Base-by-base conservation (phyloP, 2,113 vertebrate species). In the Alectura lathami region DNA sequence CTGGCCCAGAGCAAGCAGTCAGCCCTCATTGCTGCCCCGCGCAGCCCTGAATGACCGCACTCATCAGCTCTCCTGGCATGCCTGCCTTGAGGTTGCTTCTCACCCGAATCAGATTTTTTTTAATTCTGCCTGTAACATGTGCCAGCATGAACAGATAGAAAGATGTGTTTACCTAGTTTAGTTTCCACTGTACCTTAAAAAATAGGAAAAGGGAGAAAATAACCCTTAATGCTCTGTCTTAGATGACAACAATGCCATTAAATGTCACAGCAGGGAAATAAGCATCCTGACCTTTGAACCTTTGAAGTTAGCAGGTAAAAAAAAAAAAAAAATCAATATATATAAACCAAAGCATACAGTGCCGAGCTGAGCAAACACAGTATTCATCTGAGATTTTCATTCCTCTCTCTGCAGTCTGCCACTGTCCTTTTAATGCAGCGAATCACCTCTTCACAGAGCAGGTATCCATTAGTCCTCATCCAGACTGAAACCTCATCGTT, bases 21-120 rank as follows among this genome's bases (percentile, higher is more conserved):
- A 34, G 66, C 62, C 32, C 3, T 23, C 29, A 30, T 13, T 17
- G 29, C 75, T 48, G 54, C 0, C 0, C 36, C 1, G 0, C 3
- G 2, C 24, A 23, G 57, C 26, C 42, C 59, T 38, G 29, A 40
- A n/a, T 3, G 27, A 17, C 42, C 59, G 27, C 16, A 23, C 24
- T 38, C 36, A 38, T 32, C 26, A 80, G 43, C 9, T 76, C 73
- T 80, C 40, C 24, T 42, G 50, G 57, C n/a, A 80, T 68, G 6
- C 6, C n/a, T 74, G n/a, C 34, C 34, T 62, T 75, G 47, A 47
- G 62, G 59, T 56, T 20, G 30, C 20, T 60, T 66, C 12, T 40
- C 85, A 64, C 29, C 50, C 12, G 42, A 79, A 56, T 22, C 23
- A 43, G 13, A 20, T 17, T 34, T 66, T 73, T 50, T 53, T 48